Base-by-base conservation (phyloP, 1,140 invertebrate genomes). In the Zaprionus lachaisei region DNA sequence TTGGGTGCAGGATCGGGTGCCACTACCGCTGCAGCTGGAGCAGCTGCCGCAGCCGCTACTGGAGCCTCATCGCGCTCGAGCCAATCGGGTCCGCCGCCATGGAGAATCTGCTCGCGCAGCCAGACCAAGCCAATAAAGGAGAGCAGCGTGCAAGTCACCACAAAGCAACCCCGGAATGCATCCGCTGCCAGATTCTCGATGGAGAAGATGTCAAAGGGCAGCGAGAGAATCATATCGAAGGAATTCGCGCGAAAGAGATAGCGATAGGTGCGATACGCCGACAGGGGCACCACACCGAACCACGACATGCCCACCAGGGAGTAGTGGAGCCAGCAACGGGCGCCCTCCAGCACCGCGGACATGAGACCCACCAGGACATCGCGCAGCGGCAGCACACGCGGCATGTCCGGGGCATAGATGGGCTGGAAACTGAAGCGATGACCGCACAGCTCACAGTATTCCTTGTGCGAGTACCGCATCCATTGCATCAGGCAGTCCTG, bases 391-490 rank as follows among this genome's bases (percentile, higher is more conserved):
- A 99, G 93, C 70, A 99, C 94, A 56, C 99, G 96, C 11, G 99
- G 99, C 99, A 99, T 99, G 92, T 99, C 98, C 24, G 98, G 98
- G 11, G 98, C 98, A 94, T 99, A 99, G 79, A 99, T 99, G 68
- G 99, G 99, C 90, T 98, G 98, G 92, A 99, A 99, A 4, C 98
- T 98, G 94, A 99, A 99, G 37, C 97, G 95, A 93, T 99, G 97
- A 77, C 98, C 98, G 93, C 99, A 99, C 76, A 99, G 94, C 94
- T 99, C 99, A 94, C 99, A 99, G 89, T 98, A 99, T 94, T 99
- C 99, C 94, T 99, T 99, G 69, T 98, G 95, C 54, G 98, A 99
- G 93, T 99, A 99, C 66, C 96, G 95, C 96, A 97, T 97, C 97
- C 97, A 97, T 93, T 97, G 97, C 72, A 97, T 95, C 37, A 97